Percentiles rank a stretch among this genome's conserved stretches.
Evolutionary conservation across 2,113 vertebrate genomes (phyloP).

Genomic region (Dasyprocta punctata): DNA sequence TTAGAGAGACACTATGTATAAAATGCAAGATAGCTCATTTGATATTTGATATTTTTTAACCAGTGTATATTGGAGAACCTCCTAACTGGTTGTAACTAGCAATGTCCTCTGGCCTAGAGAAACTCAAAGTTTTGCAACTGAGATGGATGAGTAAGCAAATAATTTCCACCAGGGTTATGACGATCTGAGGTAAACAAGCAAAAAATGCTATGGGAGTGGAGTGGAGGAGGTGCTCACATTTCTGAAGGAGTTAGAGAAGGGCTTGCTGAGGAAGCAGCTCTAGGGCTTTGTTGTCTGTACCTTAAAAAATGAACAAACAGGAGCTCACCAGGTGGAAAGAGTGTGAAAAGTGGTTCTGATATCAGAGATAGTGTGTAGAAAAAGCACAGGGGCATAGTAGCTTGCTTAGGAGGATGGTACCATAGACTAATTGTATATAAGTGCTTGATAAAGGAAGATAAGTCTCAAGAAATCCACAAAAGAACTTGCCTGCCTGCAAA

Average conservation of each 20-base stretch:
- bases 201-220: slow-evolving; percentile 12
- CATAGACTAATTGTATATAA: background rate
- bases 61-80: background rate
- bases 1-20: background rate
- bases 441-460: background rate
- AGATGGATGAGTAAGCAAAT: slow-evolving; percentile 55
- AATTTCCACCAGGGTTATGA: background rate
- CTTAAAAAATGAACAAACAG: slow-evolving; percentile 4
- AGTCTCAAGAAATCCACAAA: background rate
- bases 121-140: slow-evolving; percentile 49
- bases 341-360: background rate
- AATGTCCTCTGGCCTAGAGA: slow-evolving; percentile 23
- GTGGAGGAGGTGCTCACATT: background rate
- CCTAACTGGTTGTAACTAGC: background rate
- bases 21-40: background rate
- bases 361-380: background rate
- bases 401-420: background rate
- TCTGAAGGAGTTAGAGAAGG: background rate
- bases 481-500: background rate
- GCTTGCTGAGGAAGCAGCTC: slow-evolving; percentile 13
- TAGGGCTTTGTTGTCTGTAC: background rate
- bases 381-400: background rate
- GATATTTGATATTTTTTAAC: background rate
- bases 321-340: background rate
- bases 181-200: background rate